Evolutionary conservation across 1,140 invertebrate genomes (phyloP), one percentile per base, ranked within the genome.

Genomic region (Plectus sambesii): DNA sequence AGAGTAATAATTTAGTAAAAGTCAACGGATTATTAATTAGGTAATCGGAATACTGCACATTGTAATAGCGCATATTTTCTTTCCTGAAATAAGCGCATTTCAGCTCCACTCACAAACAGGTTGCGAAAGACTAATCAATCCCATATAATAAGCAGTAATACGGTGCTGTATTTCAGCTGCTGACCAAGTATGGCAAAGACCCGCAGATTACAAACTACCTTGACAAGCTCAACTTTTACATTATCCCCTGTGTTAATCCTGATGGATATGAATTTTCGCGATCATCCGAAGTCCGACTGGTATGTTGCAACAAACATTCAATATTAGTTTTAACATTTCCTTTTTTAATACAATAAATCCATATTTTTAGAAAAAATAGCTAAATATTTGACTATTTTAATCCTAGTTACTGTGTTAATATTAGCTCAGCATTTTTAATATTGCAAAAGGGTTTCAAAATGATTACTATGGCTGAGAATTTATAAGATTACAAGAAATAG

Each of bases 221-320:
- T 8, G 49, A 63, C 12, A 55, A 51, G 9, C 69, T 68, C 51
- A 66, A 71, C 37, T 58, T 63, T 29, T 63, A 67, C 26, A 60
- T 73, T 17, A 53, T 72, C 15, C 71, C 72, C 37, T 52, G 72
- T 0, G 48, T 70, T 26, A 73, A 73, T 53, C 70, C 71, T 6
- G 72, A 73, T 52, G 56, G 56, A 1, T 58, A 58, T 36, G 56
- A 58, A 20, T 58, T 42, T 42, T 58, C 56, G 5, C 44, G 56
- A 46, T 35, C 43, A 58, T 30, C 47, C 48, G 38, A 45, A 42
- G 1, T n/a, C n/a, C n/a, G n/a, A n/a, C n/a, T n/a, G n/a, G n/a
- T n/a, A n/a, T n/a, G n/a, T n/a, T n/a, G n/a, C n/a, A n/a, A n/a
- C n/a, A n/a, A n/a, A n/a, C n/a, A n/a, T n/a, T n/a, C n/a, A n/a